These are phyloP conservation scores for Agrotis puta DNA, from an alignment of 2,888 invertebrate species.

Conservation along the genomic window DNA sequence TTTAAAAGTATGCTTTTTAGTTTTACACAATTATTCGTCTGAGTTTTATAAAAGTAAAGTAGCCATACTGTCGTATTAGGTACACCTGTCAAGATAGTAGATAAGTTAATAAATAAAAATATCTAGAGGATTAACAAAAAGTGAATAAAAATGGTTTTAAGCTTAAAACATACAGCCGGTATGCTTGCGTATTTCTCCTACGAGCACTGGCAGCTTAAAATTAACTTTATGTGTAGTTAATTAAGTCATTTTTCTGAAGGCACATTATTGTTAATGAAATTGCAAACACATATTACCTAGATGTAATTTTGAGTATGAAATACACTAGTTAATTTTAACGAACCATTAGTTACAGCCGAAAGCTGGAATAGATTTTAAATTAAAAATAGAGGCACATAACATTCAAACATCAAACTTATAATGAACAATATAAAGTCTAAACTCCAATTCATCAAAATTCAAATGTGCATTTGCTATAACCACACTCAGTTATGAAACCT, in stretches of 20 bases:
- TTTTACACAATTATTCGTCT: no score
- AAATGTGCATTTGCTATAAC: neutral
- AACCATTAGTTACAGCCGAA: neutral
- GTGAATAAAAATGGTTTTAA: no score
- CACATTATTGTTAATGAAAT: neutral
- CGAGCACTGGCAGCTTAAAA: neutral
- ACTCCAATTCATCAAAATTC: slow-evolving; percentile 19
- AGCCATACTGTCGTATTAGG: no score
- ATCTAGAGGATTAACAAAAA: no score
- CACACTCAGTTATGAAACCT: slow-evolving; percentile 9
- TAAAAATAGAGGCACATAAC: neutral
- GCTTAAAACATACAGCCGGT: no score
- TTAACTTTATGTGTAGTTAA: neutral
- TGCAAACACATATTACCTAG: neutral
- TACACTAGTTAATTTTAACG: neutral
- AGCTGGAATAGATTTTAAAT: neutral
- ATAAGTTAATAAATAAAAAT: no score
- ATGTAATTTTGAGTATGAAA: neutral
- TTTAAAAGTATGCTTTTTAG: no score
- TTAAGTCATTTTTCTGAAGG: neutral
- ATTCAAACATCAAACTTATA: slow-evolving; percentile 5
- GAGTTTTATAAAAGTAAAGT: no score
- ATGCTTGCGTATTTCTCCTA: no score
- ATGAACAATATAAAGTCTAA: rapidly evolving
- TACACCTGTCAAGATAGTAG: no score